Conservation (phyloP, 2,888 invertebrate genomes). For the Callinectes sapidus region DNA sequence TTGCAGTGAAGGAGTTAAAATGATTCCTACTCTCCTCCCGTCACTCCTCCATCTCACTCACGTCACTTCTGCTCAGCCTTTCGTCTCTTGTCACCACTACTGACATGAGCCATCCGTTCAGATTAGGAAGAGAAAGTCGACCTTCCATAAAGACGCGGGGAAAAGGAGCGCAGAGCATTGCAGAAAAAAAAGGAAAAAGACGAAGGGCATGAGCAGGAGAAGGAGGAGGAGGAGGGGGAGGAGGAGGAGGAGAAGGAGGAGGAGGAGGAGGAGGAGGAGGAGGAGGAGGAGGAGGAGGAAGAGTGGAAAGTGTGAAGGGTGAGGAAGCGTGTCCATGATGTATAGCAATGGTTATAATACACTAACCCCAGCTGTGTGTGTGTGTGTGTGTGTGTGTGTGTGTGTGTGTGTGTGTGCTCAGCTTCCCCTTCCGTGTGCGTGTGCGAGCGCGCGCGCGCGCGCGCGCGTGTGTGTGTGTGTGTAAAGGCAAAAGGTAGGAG, state of each 20-base stretch:
- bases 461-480: not conserved
- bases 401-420: not conserved
- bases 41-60: not conserved
- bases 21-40: not conserved
- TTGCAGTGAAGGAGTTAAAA: too few species aligned
- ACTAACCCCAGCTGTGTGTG: not conserved
- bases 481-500: not conserved
- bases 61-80: not conserved
- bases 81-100: not conserved
- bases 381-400: conserved; percentile 4
- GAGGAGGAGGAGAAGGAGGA: not conserved
- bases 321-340: not conserved
- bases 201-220: not conserved
- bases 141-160: not conserved
- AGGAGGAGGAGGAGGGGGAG: not conserved
- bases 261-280: not conserved
- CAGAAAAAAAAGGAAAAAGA: not conserved
- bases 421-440: not conserved
- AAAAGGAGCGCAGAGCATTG: not conserved
- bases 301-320: not conserved
- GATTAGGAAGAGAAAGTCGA: not conserved
- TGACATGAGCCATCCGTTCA: not conserved
- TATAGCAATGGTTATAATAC: conserved; percentile 5
- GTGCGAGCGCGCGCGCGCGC: not conserved
- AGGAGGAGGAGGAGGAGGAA: conserved; percentile 28